Percentiles rank a stretch among this genome's conserved stretches.
Evolutionary conservation across 2,113 vertebrate genomes (phyloP).

Genomic region (Theropithecus gelada): DNA sequence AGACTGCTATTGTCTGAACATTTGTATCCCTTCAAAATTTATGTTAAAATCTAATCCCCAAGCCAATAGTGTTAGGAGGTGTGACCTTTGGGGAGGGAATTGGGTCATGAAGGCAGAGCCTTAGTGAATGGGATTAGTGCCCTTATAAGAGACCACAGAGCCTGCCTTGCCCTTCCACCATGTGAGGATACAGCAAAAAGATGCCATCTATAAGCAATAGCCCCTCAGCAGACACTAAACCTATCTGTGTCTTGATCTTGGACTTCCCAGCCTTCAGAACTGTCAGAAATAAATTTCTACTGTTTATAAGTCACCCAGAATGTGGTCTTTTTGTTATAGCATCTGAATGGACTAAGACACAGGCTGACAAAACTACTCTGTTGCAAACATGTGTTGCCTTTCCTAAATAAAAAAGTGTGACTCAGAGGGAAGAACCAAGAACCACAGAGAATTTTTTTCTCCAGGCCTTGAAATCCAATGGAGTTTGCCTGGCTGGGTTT

Average conservation of each 20-base stretch:
- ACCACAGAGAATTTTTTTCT: background rate
- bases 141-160: background rate
- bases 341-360: background rate
- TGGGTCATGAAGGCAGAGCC: background rate
- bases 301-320: background rate
- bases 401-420: background rate
- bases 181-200: background rate
- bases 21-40: background rate
- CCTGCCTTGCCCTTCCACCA: background rate
- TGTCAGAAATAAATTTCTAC: background rate
- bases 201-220: background rate
- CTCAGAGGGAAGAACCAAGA: background rate
- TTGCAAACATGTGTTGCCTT: background rate
- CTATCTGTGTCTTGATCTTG: background rate
- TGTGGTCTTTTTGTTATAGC: background rate
- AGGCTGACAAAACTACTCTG: background rate
- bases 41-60: background rate
- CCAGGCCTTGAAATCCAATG: background rate
- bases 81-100: background rate
- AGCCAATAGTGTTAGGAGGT: background rate
- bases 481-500: background rate
- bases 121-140: background rate
- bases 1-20: background rate
- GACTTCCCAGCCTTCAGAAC: background rate
- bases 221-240: background rate